Base-by-base conservation (phyloP, 2,888 invertebrate species). In the Watsonalla cultraria region DNA sequence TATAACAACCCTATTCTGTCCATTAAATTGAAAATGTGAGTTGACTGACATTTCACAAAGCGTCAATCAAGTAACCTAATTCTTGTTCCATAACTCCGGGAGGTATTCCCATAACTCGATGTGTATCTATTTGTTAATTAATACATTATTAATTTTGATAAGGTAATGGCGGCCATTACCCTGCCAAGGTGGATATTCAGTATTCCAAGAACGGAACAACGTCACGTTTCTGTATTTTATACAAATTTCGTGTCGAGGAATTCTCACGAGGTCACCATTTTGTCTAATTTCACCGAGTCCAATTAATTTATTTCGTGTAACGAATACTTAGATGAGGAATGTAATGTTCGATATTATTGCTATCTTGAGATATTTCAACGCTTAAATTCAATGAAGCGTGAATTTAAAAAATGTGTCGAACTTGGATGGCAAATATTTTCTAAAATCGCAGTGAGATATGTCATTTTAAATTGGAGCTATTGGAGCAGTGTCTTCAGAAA, bases 301-400 rank as follows among this genome's bases (percentile, higher is more conserved):
- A 73, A 72, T 72, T 74, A 72, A 75, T 69, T 66, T 66, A 62
- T 65, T 64, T 57, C 65, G 70, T 67, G 66, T 63, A 64, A 65
- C 57, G 66, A 75, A 74, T 66, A 64, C 60, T 61, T 62, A 57
- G 39, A 55, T 64, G 68, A 57, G 60, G 57, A 62, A 57, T 49
- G 37, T 9, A 9, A 37, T 14, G 9, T 13, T 35, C n/a, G 11
- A 7, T 11, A 33, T 13, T 35, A 48, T 48, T 35, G 9, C 2
- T 15, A 46, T 13, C 14, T 46, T 0, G 14, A 15, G 15, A 15
- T 15, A 14, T 46, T 15, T 13, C 9, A 7, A 15, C 14, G 15
- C 46, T 15, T 15, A 46, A 46, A 46, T 46, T 46, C 8, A 11
- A 15, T 4, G 24, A 2, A 2, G 24, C 24, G 4, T 24, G 2